These are phyloP conservation scores for Ennomos erosarius DNA, from an alignment of 2,888 invertebrate genomes.

Conservation along the genomic window DNA sequence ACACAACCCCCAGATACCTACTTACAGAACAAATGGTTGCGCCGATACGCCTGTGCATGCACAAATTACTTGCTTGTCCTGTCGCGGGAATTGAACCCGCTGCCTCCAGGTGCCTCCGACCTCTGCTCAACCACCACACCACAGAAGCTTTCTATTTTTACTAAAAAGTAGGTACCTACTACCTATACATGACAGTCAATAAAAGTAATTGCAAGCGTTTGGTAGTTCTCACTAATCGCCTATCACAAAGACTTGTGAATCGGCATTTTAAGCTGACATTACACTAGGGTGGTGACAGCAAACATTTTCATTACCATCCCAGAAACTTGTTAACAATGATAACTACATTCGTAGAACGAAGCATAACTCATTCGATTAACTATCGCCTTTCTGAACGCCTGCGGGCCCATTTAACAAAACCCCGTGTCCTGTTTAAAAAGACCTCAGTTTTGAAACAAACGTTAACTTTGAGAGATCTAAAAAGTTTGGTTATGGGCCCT, in stretches of 20 bases:
- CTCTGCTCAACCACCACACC: no score
- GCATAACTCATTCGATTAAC: slow-evolving; percentile 83
- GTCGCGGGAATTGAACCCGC: no score
- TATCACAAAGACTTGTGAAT: neutral
- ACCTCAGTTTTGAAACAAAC: neutral
- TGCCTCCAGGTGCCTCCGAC: no score
- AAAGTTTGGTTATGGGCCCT: slow-evolving; percentile 5
- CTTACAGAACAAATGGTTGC: no score
- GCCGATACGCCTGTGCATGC: no score
- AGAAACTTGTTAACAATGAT: slow-evolving; percentile 68
- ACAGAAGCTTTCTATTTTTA: no score
- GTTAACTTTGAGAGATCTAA: neutral
- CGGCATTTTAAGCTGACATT: slow-evolving; percentile 1
- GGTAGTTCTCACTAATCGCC: no score
- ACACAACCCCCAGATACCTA: no score
- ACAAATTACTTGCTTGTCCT: no score
- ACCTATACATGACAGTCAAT: no score
- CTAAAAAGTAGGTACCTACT: no score
- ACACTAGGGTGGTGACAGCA: slow-evolving; percentile 50
- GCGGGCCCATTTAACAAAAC: slow-evolving; percentile 65
- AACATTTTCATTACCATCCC: slow-evolving; percentile 67
- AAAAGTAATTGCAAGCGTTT: no score
- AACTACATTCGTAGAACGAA: slow-evolving; percentile 74
- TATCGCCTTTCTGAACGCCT: slow-evolving; percentile 58
- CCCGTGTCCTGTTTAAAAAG: slow-evolving; percentile 8